Evolutionary conservation across 2,888 invertebrate genomes (phyloP), one percentile per base, ranked within the genome.

Genomic region (Lysandra bellargus): DNA sequence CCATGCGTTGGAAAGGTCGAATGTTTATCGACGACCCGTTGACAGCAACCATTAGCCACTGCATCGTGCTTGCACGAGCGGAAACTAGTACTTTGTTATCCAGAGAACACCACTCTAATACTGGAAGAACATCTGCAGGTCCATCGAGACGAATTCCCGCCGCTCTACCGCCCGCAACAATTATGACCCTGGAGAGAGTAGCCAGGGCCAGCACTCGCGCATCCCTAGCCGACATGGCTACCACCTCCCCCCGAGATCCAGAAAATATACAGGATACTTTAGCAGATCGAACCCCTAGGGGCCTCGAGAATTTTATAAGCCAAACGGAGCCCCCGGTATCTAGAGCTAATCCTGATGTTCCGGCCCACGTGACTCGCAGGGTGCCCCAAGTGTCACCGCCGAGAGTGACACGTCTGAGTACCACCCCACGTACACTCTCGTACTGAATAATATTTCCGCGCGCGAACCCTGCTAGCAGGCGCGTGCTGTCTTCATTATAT

Each of bases 261-360:
- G 99, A 99, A 91, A 99, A 99, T 23, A 99, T 94, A 89, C 99
- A 99, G 79, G 98, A 97, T 0, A 98, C 97, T 81, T 98, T 97
- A 89, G 98, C 98, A 0, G 97, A 97, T 73, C 99, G 95, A 61
- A 98, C 97, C 17, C 98, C 99, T 84, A 99, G 95, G 14, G 98
- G 96, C 80, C 98, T 95, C 72, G 97, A 98, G 87, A 99, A 99
- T 85, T 97, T 97, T 61, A 99, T 94, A 83, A 98, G 97, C 96
- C 99, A 99, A 1, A 99, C 99, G 1, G 99, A 99, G 0, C 99
- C 99, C 2, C 99, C 98, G 76, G 98, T 98, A 87, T 99, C 99
- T 33, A 98, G 97, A 0, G 92, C 92, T 12, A 94, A 86, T 1
- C 92, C 94, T 0, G 93, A 91, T 0, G 90, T 87, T 3, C 93